A percentile compares a stretch with the other conserved stretches of the same genome.
Conservation (phyloP, 2,888 invertebrate genomes). For the Rutpela maculata region DNA sequence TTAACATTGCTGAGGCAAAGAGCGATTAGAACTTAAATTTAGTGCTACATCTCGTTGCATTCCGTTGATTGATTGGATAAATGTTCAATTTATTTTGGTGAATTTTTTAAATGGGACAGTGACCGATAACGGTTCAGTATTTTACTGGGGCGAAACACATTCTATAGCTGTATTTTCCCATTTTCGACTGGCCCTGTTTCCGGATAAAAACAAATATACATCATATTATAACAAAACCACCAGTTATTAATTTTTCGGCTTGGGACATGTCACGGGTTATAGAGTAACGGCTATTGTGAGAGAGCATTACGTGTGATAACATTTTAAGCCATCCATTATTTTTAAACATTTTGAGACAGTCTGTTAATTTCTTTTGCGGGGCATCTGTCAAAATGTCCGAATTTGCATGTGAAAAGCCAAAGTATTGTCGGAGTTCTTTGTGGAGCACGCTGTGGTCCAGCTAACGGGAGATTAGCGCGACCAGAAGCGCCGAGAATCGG, state of each 20-base stretch:
- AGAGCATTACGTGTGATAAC: conserved; percentile 21
- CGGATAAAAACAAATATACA: not conserved
- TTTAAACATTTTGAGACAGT: conserved; percentile 31
- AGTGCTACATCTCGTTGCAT: not conserved
- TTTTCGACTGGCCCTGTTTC: not conserved
- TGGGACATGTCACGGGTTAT: conserved; percentile 23
- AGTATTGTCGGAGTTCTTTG: conserved; percentile 16
- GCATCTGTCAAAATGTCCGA: conserved; percentile 28
- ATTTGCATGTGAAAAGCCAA: conserved; percentile 37
- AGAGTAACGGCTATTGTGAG: conserved; percentile 3
- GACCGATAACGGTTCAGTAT: not conserved
- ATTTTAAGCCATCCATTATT: conserved; percentile 27
- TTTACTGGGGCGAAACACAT: not conserved
- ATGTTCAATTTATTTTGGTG: not conserved
- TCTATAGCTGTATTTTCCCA: not conserved
- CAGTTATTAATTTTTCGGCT: conserved; percentile 21
- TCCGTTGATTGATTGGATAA: not conserved
- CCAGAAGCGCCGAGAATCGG: not conserved
- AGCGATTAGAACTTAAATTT: not conserved
- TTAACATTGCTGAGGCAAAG: too few relatives aligned
- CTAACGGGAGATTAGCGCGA: conserved; percentile 32
- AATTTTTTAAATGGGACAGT: not conserved
- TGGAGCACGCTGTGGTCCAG: conserved; percentile 1
- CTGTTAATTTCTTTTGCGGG: conserved; percentile 33
- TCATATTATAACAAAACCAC: conserved; percentile 1